Evolutionary conservation across 1,140 invertebrate genomes (phyloP).

Genomic region (Streblospio benedicti): DNA sequence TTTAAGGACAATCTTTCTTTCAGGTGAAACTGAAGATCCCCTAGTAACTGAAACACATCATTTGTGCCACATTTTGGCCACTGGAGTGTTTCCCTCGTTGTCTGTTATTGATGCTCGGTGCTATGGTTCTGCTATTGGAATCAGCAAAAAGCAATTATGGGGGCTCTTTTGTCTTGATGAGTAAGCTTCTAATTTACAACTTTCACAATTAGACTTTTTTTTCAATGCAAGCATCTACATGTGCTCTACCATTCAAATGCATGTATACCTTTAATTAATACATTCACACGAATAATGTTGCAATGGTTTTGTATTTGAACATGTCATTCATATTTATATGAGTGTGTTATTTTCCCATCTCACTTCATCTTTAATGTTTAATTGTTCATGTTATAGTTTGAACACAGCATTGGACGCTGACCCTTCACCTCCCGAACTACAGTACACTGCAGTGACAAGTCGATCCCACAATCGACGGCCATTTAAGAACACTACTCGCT

Average conservation of each 20-base stretch:
- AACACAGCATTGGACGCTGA: slow-evolving; percentile 43
- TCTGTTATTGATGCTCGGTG: slow-evolving; percentile 41
- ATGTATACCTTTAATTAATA: too few relatives aligned
- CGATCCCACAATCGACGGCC: slow-evolving; percentile 22
- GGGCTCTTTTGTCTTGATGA: slow-evolving; percentile 40
- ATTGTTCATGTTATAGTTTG: slow-evolving; percentile 26
- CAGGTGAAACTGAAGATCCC: slow-evolving; percentile 23
- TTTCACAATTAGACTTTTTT: too few relatives aligned
- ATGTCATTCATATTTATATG: too few relatives aligned
- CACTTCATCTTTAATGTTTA: neutral
- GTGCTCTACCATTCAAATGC: too few relatives aligned
- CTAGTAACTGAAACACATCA: slow-evolving; percentile 38
- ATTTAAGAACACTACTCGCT: slow-evolving; percentile 32
- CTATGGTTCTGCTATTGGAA: slow-evolving; percentile 36
- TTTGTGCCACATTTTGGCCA: slow-evolving; percentile 38
- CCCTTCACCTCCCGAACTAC: slow-evolving; percentile 39
- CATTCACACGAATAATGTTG: too few relatives aligned
- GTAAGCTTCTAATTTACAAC: slow-evolving; percentile 25
- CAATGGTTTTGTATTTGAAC: too few relatives aligned
- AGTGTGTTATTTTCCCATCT: too few relatives aligned
- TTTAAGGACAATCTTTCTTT: neutral
- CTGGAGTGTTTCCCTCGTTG: slow-evolving; percentile 43
- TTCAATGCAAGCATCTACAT: too few relatives aligned
- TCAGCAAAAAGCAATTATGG: slow-evolving; percentile 47
- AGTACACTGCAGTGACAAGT: slow-evolving; percentile 38